Conservation (phyloP, 2,797 vertebrate species). For the Channa striata region DNA sequence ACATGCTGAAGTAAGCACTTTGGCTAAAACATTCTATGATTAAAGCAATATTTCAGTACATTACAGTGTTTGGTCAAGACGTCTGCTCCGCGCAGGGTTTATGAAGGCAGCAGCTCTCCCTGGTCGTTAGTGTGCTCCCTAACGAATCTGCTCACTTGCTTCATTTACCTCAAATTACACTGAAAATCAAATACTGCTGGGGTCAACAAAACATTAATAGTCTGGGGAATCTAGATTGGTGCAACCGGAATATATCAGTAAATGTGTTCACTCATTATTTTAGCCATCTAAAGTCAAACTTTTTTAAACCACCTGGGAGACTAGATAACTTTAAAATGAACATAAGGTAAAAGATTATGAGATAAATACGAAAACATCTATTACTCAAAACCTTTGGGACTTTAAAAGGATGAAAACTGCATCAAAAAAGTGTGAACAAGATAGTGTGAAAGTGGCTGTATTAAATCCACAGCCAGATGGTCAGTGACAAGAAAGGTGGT, state of each 20-base stretch:
- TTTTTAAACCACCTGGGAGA: not conserved
- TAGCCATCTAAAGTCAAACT: not conserved
- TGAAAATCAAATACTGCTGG: conserved; percentile 21
- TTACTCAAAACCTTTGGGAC: not conserved
- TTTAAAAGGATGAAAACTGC: conserved; percentile 10
- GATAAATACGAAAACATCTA: not conserved
- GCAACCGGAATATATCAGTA: conserved; percentile 3
- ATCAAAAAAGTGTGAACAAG: conserved; percentile 4
- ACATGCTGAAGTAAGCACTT: not conserved
- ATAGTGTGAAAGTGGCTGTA: no score
- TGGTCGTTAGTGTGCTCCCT: not conserved
- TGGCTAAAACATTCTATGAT: not conserved
- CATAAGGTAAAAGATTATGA: not conserved
- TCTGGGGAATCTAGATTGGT: not conserved
- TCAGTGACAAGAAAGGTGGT: conserved; percentile 55
- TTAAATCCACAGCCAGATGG: conserved; percentile 16
- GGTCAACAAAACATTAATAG: conserved; percentile 28
- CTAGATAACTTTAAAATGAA: not conserved
- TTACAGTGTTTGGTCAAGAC: not conserved
- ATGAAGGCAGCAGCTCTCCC: not conserved
- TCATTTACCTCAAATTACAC: conserved; percentile 18
- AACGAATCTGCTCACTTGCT: conserved; percentile 6
- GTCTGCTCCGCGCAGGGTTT: not conserved
- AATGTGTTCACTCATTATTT: no score
- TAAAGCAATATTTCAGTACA: not conserved